Conservation (phyloP, 2,797 vertebrate species). For the Holocentrus rufus region DNA sequence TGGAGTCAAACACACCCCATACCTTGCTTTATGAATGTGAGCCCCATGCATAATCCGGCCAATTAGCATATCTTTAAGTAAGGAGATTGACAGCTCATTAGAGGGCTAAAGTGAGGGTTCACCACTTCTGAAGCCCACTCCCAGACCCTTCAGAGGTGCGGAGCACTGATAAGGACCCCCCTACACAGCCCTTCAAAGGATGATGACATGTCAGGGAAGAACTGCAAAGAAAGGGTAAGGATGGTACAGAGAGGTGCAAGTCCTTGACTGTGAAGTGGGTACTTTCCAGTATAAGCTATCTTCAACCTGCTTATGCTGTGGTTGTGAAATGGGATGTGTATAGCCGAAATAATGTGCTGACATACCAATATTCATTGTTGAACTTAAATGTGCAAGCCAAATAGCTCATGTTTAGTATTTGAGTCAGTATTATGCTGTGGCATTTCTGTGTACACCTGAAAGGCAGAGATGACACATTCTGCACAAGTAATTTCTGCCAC, state of each 20-base stretch:
- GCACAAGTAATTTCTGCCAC: constrained; percentile 66
- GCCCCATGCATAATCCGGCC: constrained; percentile 57
- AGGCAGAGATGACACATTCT: not conserved
- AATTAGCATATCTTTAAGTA: constrained; percentile 65
- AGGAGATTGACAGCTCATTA: constrained; percentile 77
- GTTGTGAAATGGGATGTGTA: constrained; percentile 23
- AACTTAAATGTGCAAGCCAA: not conserved
- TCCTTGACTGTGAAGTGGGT: constrained; percentile 55
- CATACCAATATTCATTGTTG: not conserved
- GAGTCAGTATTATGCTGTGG: constrained; percentile 7
- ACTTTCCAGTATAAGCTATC: constrained; percentile 44
- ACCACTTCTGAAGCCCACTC: constrained; percentile 62
- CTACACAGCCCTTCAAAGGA: constrained; percentile 62
- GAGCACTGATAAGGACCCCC: constrained; percentile 58
- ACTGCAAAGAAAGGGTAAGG: constrained; percentile 61
- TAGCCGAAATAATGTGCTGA: constrained; percentile 17
- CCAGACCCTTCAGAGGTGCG: constrained; percentile 58
- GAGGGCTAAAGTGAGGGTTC: constrained; percentile 67
- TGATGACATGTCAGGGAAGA: constrained; percentile 59
- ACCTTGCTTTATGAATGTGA: constrained; percentile 32
- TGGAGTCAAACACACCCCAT: constrained; percentile 29
- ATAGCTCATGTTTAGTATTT: constrained; percentile 10
- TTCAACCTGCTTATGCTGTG: constrained; percentile 10
- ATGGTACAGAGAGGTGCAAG: constrained; percentile 30
- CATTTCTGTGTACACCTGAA: not conserved